Evolutionary conservation across 2,888 invertebrate species (phyloP).

Genomic region (Metellina segmentata): DNA sequence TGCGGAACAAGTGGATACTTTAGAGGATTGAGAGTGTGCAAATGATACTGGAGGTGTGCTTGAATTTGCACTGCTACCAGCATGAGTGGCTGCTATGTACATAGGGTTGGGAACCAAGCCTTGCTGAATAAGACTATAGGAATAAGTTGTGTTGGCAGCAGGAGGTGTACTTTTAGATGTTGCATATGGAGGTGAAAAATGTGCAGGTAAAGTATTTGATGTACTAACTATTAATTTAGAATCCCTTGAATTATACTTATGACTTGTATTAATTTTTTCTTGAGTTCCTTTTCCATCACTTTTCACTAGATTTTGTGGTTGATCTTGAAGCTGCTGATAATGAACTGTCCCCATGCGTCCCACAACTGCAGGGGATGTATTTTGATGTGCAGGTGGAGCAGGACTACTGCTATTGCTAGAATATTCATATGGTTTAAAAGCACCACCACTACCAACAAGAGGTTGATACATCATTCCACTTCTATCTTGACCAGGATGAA

Average conservation of each 20-base stretch:
- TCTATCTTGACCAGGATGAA: slow-evolving; percentile 72
- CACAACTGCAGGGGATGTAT: slow-evolving; percentile 70
- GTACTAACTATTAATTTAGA: slow-evolving; percentile 78
- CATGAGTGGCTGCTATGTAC: slow-evolving; percentile 78
- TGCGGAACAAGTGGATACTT: slow-evolving; percentile 38
- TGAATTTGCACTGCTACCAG: slow-evolving; percentile 48
- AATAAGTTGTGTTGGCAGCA: slow-evolving; percentile 68
- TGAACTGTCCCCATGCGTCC: slow-evolving; percentile 61
- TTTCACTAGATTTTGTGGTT: slow-evolving; percentile 78
- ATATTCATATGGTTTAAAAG: slow-evolving; percentile 78
- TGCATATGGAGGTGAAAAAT: slow-evolving; percentile 74
- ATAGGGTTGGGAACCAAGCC: slow-evolving; percentile 82
- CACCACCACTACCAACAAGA: slow-evolving; percentile 74
- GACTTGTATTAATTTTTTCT: slow-evolving; percentile 35
- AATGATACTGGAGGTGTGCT: slow-evolving; percentile 69
- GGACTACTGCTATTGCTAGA: slow-evolving; percentile 64
- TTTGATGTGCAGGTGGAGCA: slow-evolving; percentile 77
- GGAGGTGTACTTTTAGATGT: slow-evolving; percentile 69
- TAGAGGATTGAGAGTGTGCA: slow-evolving; percentile 68
- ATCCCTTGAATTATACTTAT: slow-evolving; percentile 77
- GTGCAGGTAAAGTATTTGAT: slow-evolving; percentile 76
- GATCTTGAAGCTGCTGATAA: slow-evolving; percentile 73
- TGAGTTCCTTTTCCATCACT: slow-evolving; percentile 63
- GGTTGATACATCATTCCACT: slow-evolving; percentile 76
- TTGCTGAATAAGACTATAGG: slow-evolving; percentile 81